Base-by-base conservation (phyloP, 1,140 invertebrate species). In the Elymnias hypermnestra region DNA sequence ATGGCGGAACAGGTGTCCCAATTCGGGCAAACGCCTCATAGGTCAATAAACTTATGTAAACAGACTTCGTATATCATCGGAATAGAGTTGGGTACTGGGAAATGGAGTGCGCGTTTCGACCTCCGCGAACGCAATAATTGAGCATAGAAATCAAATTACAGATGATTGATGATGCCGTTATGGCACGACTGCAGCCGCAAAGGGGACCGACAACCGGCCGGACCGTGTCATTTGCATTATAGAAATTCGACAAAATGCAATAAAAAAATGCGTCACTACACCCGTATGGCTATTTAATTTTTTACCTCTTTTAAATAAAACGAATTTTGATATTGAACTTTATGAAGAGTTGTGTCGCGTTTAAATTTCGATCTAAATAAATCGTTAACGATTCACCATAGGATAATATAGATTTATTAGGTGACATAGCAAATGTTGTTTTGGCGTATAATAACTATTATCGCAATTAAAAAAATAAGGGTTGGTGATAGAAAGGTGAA, bases 131-230 rank as follows among this genome's bases (percentile, higher is more conserved):
- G 81, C 72, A 84, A 85, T 85, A 85, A 85, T 85, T 85, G 82
- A 83, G 76, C 76, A 82, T 83, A 83, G 78, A 85, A 85, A 85
- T 83, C 78, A 83, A 85, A 85, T 85, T 83, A 85, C 71, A 73
- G 76, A 83, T 82, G 78, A 85, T 85, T 83, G 78, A 83, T 74
- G 75, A 78, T 85, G 61, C 82, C 82, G 82, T 83, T 85, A 78
- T 65, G 53, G 74, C 73, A 79, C 78, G 71, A 71, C 64, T 57
- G 63, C 63, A 68, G 82, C 72, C 72, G 68, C 82, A 77, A 72
- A 72, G 70, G 72, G 71, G 69, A 69, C 72, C 59, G 64, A 58
- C 65, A 63, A 63, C 49, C 62, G 70, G 71, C 50, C 64, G 61
- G 63, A 82, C 64, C 72, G 72, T 73, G 68, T 79, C 70, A 73